Evolutionary conservation across 2,888 invertebrate genomes (phyloP).

Genomic region (Cyclophora punctaria): DNA sequence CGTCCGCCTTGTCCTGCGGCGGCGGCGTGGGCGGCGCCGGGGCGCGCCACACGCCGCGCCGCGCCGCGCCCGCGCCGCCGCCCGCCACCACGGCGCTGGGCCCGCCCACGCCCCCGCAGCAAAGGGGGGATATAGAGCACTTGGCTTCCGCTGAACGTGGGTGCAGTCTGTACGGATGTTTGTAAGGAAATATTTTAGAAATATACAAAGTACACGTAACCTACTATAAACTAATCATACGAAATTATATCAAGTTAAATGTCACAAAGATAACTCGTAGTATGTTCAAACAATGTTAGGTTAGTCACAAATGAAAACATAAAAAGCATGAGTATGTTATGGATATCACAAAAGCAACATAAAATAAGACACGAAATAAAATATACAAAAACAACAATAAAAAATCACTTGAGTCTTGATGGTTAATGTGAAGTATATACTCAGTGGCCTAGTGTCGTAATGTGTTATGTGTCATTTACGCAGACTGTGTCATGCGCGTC

Average conservation of each 20-base stretch:
- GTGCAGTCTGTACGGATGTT: constrained; percentile 76
- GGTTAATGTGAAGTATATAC: too few relatives aligned
- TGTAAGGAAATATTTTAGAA: background rate
- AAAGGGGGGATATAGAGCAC: constrained; percentile 88
- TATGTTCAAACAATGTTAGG: background rate
- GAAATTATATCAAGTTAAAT: too few relatives aligned
- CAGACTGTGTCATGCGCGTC: too few relatives aligned
- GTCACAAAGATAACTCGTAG: background rate
- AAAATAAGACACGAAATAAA: too few relatives aligned
- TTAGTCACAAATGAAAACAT: background rate
- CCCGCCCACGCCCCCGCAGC: constrained; percentile 72
- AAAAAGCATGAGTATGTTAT: too few relatives aligned
- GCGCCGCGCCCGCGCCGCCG: constrained; percentile 44
- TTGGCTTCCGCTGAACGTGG: constrained; percentile 92
- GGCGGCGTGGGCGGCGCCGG: constrained; percentile 58
- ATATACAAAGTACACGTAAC: too few relatives aligned
- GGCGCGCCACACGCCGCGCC: constrained; percentile 37
- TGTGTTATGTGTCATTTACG: too few relatives aligned
- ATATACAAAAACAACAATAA: too few relatives aligned
- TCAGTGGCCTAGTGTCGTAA: too few relatives aligned
- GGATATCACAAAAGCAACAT: too few relatives aligned
- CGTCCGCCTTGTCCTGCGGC: constrained; percentile 48
- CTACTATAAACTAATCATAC: too few relatives aligned
- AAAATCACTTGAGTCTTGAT: too few relatives aligned
- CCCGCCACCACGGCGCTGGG: constrained; percentile 27